Evolutionary conservation across 2,797 vertebrate species (phyloP).

Genomic region (Miichthys miiuy): DNA sequence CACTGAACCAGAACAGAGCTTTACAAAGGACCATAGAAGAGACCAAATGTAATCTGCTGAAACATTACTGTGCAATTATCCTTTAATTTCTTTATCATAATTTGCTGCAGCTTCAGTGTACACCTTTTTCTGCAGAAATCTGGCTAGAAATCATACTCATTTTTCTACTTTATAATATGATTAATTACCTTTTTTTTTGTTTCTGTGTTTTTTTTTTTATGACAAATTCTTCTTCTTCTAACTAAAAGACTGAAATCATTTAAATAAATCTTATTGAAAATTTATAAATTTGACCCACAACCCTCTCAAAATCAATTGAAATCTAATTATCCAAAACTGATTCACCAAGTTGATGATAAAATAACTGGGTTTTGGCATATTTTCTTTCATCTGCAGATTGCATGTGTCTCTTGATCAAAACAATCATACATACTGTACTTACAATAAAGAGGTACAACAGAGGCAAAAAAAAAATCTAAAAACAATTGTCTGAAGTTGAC

Average conservation of each 20-base stretch:
- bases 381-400: slow-evolving; percentile 43
- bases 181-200: not conserved
- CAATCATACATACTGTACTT: slow-evolving; percentile 25
- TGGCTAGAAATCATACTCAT: not conserved
- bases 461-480: not conserved
- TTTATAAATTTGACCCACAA: not conserved
- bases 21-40: slow-evolving; percentile 54
- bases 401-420: slow-evolving; percentile 42
- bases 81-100: not conserved
- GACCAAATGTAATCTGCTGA: slow-evolving; percentile 59
- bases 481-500: not conserved
- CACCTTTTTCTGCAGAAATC: not conserved
- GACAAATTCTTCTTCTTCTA: not conserved
- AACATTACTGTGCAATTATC: slow-evolving; percentile 1
- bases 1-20: slow-evolving; percentile 74
- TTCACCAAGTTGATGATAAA: not conserved
- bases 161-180: not conserved
- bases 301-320: not conserved
- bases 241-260: not conserved
- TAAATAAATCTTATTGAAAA: not conserved
- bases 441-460: slow-evolving; percentile 21
- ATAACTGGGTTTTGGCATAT: not conserved
- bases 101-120: not conserved
- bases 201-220: not conserved
- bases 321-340: not conserved